Evolutionary conservation across 2,113 vertebrate species (phyloP), one percentile per base, ranked within the genome.

Genomic region (Aramus guarauna): DNA sequence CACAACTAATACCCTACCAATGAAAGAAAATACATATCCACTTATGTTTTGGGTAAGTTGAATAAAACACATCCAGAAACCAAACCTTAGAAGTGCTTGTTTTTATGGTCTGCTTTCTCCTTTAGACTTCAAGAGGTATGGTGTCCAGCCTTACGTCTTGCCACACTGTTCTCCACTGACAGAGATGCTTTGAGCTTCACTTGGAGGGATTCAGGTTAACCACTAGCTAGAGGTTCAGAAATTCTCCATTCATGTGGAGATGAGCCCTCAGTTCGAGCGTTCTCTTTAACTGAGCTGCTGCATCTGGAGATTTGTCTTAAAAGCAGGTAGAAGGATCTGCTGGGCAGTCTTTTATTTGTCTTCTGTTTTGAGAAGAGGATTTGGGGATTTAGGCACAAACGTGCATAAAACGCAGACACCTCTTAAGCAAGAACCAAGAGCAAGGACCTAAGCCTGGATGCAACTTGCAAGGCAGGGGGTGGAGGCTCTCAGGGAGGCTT

Each of bases 11-110:
- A 59, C 14, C 11, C 14, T 59, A 32, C 18, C 34, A 72, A 39
- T 1, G 8, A 88, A 90, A 0, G 0, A 85, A 81, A 56, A 62
- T 52, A 45, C 36, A 8, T 52, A 22, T 53, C 0, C 3, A 29
- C 7, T 56, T 87, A 23, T 6, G 5, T 71, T 95, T 89, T 94
- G 47, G 30, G 15, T 36, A 32, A 85, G 32, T 12, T 29, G 34
- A 91, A 76, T 72, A 82, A 94, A 94, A 75, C n/a, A 43, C 26
- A 64, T 72, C 9, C 11, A 78, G 73, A 87, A 60, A 75, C 18
- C 9, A 87, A 67, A 78, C 20, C 43, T 29, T 41, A 52, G 48
- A 68, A 75, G 39, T 75, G 71, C 20, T 45, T 52, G 41, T 7
- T 59, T 85, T 84, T 29, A 30, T 29, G 17, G 19, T 58, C n/a